A percentile compares a stretch with the other conserved stretches of the same genome.
These are phyloP conservation scores for Ooceraea biroi DNA, from an alignment of 1,140 invertebrate genomes.

Conservation along the genomic window DNA sequence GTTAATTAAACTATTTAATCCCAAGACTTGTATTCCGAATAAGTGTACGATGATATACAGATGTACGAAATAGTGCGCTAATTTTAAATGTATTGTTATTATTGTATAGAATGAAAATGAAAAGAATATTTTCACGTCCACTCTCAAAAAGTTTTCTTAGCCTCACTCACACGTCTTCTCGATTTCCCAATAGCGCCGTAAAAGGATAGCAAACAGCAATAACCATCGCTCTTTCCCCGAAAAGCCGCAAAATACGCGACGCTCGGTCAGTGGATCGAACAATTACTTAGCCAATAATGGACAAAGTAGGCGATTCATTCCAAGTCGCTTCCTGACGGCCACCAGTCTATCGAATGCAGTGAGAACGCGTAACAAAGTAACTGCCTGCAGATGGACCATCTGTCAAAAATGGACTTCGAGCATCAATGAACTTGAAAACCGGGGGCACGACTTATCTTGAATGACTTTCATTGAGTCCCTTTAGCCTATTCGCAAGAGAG, in stretches of 20 bases:
- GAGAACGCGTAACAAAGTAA: slow-evolving; percentile 76
- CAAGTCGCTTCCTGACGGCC: slow-evolving; percentile 48
- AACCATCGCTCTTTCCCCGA: slow-evolving; percentile 76
- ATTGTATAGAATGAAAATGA: slow-evolving; percentile 10
- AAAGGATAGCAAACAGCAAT: slow-evolving; percentile 79
- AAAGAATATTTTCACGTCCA: background rate
- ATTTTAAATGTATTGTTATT: background rate
- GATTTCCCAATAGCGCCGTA: slow-evolving; percentile 56
- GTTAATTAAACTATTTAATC: no score
- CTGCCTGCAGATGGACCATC: slow-evolving; percentile 82
- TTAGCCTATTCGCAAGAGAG: slow-evolving; percentile 39
- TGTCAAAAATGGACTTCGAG: slow-evolving; percentile 82
- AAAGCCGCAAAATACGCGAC: slow-evolving; percentile 82
- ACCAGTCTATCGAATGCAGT: slow-evolving; percentile 32
- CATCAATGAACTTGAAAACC: slow-evolving; percentile 84
- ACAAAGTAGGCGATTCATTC: slow-evolving; percentile 76
- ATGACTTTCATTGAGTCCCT: slow-evolving; percentile 79
- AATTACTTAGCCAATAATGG: slow-evolving; percentile 85
- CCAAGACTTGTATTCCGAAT: no score
- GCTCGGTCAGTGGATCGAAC: slow-evolving; percentile 78
- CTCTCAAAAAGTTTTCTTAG: slow-evolving; percentile 3
- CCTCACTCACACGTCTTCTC: slow-evolving; percentile 25
- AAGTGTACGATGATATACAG: no score
- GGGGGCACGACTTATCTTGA: slow-evolving; percentile 75
- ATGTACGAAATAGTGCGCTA: no score